Base-by-base conservation (phyloP, 2,113 vertebrate genomes). In the Lophochroa leadbeateri region DNA sequence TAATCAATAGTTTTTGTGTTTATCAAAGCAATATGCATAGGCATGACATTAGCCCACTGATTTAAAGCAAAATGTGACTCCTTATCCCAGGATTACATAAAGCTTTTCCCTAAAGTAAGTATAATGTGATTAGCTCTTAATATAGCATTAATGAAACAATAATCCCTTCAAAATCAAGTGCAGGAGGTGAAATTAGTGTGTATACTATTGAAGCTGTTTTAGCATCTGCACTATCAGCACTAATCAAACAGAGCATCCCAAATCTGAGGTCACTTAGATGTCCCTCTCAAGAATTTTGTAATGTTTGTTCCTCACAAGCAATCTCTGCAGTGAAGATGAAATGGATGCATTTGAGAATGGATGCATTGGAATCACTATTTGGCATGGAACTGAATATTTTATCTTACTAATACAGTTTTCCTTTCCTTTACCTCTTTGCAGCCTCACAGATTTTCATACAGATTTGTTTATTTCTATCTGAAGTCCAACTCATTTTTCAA, bases 91-190 rank as follows among this genome's bases (percentile, higher is more conserved):
- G 39, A 82, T 85, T 94, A 94, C 20, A 21, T 52, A 72, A 72
- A 79, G 31, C 29, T 88, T 88, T 94, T 69, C 49, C 20, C 19
- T 57, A 23, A 60, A 75, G 39, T 63, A 84, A 69, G 17, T 68
- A 65, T 72, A 92, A 88, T 61, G 44, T 61, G 46, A 93, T 95
- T 92, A 85, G 39, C 25, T 76, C 37, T 90, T 92, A 93, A 72
- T 75, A 64, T 41, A 69, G 46, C 49, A 85, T 65, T 92, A 91
- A 79, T 70, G 20, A 87, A 89, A 57, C 41, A 88, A 53, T 89
- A 93, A 91, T 86, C 69, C 61, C 15, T 87, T 95, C 39, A 79
- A 76, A 88, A 75, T 61, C 72, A 49, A 79, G 49, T 76, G 23
- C 31, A 82, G 25, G n/a, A 82, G 55, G 31, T 86, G 7, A 93